A percentile compares a stretch with the other conserved stretches of the same genome.
Conservation (phyloP, 2,797 vertebrate species). For the Ceryle rudis region DNA sequence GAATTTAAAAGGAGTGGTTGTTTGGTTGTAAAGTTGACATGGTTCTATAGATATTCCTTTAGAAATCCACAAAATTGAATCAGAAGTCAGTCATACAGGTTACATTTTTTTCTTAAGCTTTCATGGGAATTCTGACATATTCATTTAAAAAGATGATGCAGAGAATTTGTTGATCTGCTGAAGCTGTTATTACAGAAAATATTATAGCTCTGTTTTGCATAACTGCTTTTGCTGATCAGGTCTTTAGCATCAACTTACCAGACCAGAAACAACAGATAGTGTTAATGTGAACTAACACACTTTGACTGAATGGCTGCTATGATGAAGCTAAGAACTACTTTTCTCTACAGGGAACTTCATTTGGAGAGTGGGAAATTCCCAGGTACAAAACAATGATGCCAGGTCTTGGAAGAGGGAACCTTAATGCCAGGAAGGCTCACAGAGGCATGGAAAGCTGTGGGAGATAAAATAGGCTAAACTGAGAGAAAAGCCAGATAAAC, state of each 20-base stretch:
- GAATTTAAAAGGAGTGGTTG: not conserved
- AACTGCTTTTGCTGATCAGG: not conserved
- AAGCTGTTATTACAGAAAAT: not conserved
- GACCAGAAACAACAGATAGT: not conserved
- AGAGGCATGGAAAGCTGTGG: not conserved
- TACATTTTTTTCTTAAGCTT: not conserved
- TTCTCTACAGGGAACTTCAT: conserved; percentile 30
- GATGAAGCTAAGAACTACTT: not conserved
- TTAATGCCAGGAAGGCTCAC: fast-evolving
- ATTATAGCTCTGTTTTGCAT: not conserved
- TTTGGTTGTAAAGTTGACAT: not conserved
- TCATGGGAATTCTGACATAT: not conserved
- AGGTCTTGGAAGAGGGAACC: not conserved
- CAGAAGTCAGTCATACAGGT: not conserved
- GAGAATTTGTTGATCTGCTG: not conserved
- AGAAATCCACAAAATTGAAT: not conserved
- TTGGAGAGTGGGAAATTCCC: conserved; percentile 2
- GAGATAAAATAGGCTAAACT: not conserved
- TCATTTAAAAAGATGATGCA: not conserved
- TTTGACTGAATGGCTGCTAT: not conserved
- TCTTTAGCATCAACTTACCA: not conserved
- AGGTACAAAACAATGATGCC: not conserved
- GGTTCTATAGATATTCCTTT: not conserved
- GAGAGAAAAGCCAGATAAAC: not conserved
- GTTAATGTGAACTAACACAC: not conserved